Evolutionary conservation across 2,888 invertebrate species (phyloP).

Genomic region (Drosophila nr. fundita): DNA sequence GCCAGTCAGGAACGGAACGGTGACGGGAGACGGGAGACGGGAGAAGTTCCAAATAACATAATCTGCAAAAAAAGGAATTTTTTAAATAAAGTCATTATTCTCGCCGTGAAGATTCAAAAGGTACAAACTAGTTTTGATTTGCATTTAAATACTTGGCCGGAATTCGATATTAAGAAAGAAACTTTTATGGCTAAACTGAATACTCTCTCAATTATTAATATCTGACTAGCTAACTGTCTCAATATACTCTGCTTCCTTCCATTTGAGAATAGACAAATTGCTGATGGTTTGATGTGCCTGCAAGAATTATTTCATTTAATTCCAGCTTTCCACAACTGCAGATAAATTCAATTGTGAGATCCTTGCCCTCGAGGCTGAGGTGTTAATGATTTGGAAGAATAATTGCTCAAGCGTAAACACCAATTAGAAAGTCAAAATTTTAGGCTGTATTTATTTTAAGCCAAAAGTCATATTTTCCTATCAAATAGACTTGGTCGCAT

Average conservation of each 20-base stretch:
- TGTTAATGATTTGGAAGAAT: conserved; percentile 49
- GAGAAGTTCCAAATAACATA: not conserved
- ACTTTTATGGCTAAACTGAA: not conserved
- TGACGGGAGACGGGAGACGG: too few relatives aligned
- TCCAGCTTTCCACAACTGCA: not conserved
- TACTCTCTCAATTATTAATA: not conserved
- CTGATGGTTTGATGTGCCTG: too few relatives aligned
- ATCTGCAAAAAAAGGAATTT: not conserved
- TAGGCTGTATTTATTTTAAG: conserved; percentile 4
- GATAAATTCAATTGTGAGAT: not conserved
- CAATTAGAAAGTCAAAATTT: conserved; percentile 29
- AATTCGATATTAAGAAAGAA: not conserved
- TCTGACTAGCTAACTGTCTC: not conserved
- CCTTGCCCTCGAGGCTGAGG: conserved; percentile 15
- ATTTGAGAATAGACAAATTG: not conserved
- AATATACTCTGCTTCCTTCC: not conserved
- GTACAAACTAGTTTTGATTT: not conserved
- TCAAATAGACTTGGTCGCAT: not conserved
- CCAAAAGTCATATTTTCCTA: not conserved
- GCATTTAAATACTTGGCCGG: not conserved
- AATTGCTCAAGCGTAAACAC: conserved; percentile 16
- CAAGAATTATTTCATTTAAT: not conserved
- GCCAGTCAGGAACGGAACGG: conserved; percentile 46
- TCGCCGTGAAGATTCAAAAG: not conserved
- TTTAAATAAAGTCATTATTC: not conserved